Evolutionary conservation across 1,140 invertebrate genomes (phyloP).

Genomic region (Drosophila repletoides): DNA sequence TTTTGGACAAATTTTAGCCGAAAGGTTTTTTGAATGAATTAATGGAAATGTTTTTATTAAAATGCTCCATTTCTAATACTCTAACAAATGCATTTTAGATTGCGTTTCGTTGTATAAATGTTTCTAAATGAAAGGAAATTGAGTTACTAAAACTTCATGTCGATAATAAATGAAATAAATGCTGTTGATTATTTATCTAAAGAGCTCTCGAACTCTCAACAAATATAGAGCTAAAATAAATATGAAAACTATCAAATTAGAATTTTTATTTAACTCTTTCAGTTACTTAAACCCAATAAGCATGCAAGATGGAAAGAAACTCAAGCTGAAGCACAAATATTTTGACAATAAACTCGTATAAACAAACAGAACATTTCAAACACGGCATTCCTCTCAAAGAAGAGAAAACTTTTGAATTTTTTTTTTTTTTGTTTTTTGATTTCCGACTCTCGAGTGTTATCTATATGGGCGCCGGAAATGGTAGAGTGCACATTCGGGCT

Average conservation of each 20-base stretch:
- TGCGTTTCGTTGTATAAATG: background rate
- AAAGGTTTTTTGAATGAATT: no score
- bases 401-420: background rate
- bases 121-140: background rate
- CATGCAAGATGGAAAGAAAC: slow-evolving; percentile 21
- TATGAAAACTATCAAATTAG: background rate
- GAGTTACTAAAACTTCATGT: slow-evolving; percentile 1
- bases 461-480: slow-evolving; percentile 66
- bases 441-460: slow-evolving; percentile 45
- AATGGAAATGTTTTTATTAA: no score
- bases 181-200: background rate
- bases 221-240: background rate
- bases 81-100: background rate
- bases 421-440: slow-evolving; percentile 1
- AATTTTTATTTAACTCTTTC: background rate
- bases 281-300: background rate
- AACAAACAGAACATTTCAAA: slow-evolving; percentile 2
- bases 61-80: no score
- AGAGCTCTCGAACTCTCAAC: background rate
- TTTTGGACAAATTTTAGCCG: no score
- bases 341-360: slow-evolving; percentile 45
- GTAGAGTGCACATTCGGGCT: slow-evolving; percentile 63
- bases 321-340: slow-evolving; percentile 44
- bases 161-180: slow-evolving; percentile 10
- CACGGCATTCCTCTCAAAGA: slow-evolving; percentile 5